Evolutionary conservation across 2,888 invertebrate genomes (phyloP).

Genomic region (Glaucopsyche alexis): DNA sequence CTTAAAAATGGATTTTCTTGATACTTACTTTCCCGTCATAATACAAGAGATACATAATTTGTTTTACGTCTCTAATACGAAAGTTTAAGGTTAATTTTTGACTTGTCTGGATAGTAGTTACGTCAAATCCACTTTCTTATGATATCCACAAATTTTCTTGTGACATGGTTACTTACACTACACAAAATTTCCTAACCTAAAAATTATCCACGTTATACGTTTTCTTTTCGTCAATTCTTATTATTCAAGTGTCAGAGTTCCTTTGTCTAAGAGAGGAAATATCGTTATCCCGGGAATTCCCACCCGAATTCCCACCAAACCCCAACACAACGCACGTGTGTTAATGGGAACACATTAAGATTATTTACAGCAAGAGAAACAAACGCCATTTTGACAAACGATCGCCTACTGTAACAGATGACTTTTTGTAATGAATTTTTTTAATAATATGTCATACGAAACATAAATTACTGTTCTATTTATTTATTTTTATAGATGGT

Average conservation of each 20-base stretch:
- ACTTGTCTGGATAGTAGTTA: too few species aligned
- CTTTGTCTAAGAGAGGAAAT: slow-evolving; percentile 57
- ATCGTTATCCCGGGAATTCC: slow-evolving; percentile 61
- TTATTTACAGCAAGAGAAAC: slow-evolving; percentile 57
- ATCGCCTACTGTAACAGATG: slow-evolving; percentile 43
- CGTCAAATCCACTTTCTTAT: too few species aligned
- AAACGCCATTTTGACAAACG: slow-evolving; percentile 61
- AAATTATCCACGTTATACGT: slow-evolving; percentile 1
- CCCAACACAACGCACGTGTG: slow-evolving; percentile 60
- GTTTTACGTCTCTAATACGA: too few species aligned
- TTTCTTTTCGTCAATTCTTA: slow-evolving; percentile 46
- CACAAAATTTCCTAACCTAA: too few species aligned
- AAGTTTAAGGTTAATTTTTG: too few species aligned
- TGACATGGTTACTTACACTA: too few species aligned
- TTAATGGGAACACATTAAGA: slow-evolving; percentile 74
- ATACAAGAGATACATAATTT: too few species aligned
- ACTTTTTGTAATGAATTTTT: slow-evolving; percentile 36
- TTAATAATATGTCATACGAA: neutral
- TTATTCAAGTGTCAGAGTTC: slow-evolving; percentile 73
- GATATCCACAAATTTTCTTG: too few species aligned
- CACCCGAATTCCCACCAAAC: slow-evolving; percentile 56
- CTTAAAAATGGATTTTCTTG: too few species aligned
- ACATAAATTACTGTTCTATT: neutral
- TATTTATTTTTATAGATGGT: neutral
- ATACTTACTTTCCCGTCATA: too few species aligned